Percentiles rank a stretch among this genome's conserved stretches.
These are phyloP conservation scores for Melanchra persicariae DNA, from an alignment of 2,888 invertebrate species.

Conservation along the genomic window DNA sequence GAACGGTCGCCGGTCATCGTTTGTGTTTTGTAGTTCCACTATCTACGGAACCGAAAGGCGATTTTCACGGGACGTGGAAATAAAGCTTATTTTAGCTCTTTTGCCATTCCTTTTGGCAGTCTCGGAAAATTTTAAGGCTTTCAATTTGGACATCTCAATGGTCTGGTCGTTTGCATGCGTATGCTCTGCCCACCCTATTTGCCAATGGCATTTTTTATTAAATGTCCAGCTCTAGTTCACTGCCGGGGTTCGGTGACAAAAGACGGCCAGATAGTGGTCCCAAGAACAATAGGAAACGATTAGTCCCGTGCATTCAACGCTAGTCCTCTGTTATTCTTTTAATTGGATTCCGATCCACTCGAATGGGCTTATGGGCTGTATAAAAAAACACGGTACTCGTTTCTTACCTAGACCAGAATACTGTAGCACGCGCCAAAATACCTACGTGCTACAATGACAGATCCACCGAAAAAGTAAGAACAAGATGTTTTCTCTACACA, in stretches of 20 bases:
- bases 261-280: constrained; percentile 83
- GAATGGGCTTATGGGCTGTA: constrained; percentile 1
- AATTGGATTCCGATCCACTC: constrained; percentile 79
- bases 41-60: constrained; percentile 82
- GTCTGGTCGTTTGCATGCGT: constrained; percentile 55
- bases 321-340: constrained; percentile 81
- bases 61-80: constrained; percentile 66
- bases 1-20: constrained; percentile 73
- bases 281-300: constrained; percentile 87
- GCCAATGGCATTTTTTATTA: constrained; percentile 83
- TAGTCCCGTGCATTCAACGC: constrained; percentile 75
- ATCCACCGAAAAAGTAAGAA: background rate
- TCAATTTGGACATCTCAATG: constrained; percentile 65
- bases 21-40: constrained; percentile 86
- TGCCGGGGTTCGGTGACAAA: constrained; percentile 77
- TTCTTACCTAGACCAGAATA: constrained; percentile 12
- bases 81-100: constrained; percentile 62
- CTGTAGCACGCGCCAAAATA: too few species aligned
- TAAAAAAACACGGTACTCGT: constrained; percentile 13
- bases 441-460: too few species aligned
- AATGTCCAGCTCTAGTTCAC: constrained; percentile 82
- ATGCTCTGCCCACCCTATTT: constrained; percentile 71
- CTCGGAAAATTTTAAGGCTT: constrained; percentile 64
- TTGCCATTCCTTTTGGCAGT: constrained; percentile 57
- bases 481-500: constrained; percentile 21